Evolutionary conservation across 1,140 invertebrate species (phyloP), one percentile per base, ranked within the genome.

Genomic region (Aphelinus atriplicis): DNA sequence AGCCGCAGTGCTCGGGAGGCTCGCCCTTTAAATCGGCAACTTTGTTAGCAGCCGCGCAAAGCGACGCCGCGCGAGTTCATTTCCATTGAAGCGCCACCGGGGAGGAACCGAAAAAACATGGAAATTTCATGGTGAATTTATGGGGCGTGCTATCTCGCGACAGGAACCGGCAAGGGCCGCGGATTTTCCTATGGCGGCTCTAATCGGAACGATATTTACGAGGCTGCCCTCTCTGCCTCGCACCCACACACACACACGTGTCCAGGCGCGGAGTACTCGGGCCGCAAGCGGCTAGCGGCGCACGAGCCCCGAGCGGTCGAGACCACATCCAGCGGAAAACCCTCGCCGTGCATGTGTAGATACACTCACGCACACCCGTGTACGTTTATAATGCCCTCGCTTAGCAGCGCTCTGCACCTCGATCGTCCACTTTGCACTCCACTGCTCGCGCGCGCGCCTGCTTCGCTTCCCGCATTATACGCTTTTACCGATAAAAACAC

Each of bases 41-140:
- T 26, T 26, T 26, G 26, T 26, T 26, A 26, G 26, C 26, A 26
- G 26, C 26, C 26, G 26, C 45, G 58, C 71, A n/a, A n/a, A n/a
- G n/a, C n/a, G n/a, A n/a, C n/a, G 26, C 26, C 26, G 26, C 45
- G 58, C 71, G 72, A 73, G 50, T 66, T 66, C 48, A 66, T 51
- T 77, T 79, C 65, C 75, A 71, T 68, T 57, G 61, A 77, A 62
- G 65, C 65, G 69, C 72, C 43, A 69, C 26, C 26, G 26, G 26
- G 26, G 26, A 43, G 58, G 56, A 68, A 73, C 55, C 68, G 72
- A 78, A 79, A 76, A 79, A 79, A 67, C 78, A 80, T 81, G 76
- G 78, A 82, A 78, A 81, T 79, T 81, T 81, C 78, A 80, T 79
- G 76, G 73, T 77, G 66, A 74, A 82, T 82, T 82, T 81, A 82